These are phyloP conservation scores for Drosophila austrosaltans DNA, from an alignment of 2,888 invertebrate genomes.

Conservation along the genomic window DNA sequence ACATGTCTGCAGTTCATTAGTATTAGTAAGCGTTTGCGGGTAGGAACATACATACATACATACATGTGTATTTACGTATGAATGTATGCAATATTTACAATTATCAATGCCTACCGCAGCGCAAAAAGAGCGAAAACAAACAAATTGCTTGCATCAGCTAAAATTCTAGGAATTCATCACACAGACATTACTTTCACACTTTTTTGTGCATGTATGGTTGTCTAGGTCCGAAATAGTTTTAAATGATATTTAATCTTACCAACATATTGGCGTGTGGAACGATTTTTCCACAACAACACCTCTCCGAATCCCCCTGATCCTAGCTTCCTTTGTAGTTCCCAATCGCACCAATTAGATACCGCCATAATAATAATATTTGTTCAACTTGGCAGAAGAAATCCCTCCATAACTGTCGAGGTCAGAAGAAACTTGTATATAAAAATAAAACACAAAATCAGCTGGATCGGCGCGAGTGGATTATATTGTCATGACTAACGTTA, in stretches of 20 bases:
- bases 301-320: conserved; percentile 90
- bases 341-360: conserved; percentile 41
- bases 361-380: background rate
- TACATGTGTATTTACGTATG: background rate
- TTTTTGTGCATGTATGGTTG: conserved; percentile 5
- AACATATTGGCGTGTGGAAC: conserved; percentile 85
- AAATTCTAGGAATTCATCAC: conserved; percentile 34
- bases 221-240: conserved; percentile 11
- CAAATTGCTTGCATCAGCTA: conserved; percentile 42
- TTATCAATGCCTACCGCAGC: background rate
- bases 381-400: background rate
- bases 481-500: background rate
- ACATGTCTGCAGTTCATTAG: too few relatives aligned
- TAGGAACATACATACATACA: background rate
- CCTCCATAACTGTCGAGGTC: conserved; percentile 17
- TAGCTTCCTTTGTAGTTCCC: conserved; percentile 85
- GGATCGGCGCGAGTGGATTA: background rate
- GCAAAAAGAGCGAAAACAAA: conserved; percentile 11
- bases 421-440: conserved; percentile 3
- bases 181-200: background rate
- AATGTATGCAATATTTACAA: background rate
- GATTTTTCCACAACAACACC: conserved; percentile 89
- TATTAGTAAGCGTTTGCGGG: too few relatives aligned
- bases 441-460: background rate
- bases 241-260: conserved; percentile 81